Base-by-base conservation (phyloP, 2,113 vertebrate species). In the Nycticebus coucang region DNA sequence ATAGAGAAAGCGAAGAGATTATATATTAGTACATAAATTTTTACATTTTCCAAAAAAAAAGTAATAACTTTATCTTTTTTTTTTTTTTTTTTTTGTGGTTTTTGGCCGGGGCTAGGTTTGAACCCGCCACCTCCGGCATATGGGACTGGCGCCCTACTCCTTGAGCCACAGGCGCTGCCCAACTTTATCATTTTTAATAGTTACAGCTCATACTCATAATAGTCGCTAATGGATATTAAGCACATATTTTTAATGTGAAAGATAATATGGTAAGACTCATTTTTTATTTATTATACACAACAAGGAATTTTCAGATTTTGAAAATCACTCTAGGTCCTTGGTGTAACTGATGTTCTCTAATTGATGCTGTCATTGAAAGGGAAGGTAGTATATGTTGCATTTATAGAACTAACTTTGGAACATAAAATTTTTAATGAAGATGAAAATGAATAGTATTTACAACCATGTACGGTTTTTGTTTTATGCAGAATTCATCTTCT, bases 21-120 rank as follows among this genome's bases (percentile, higher is more conserved):
- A 97, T 98, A 98, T 98, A 97, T 96, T 95, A 96, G 93, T 97
- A 95, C 79, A 95, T 77, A 95, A 89, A 77, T 98, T 98, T 98
- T 98, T 98, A 98, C 97, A 97, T 98, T 98, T 98, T 98, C 97
- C 95, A 98, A 98, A 97, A n/a, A n/a, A n/a, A n/a, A n/a, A n/a
- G n/a, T n/a, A n/a, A n/a, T n/a, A n/a, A n/a, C n/a, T n/a, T n/a
- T n/a, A n/a, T n/a, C n/a, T n/a, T n/a, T n/a, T n/a, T n/a, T n/a
- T n/a, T n/a, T n/a, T n/a, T n/a, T n/a, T n/a, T n/a, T n/a, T n/a
- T n/a, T n/a, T n/a, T n/a, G n/a, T n/a, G n/a, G n/a, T n/a, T n/a
- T n/a, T n/a, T n/a, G n/a, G n/a, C n/a, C n/a, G n/a, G n/a, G n/a
- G n/a, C n/a, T n/a, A n/a, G n/a, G n/a, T n/a, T n/a, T n/a, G n/a